phyloP scores from a whole-genome alignment of 2,113 vertebrate species.

The Colossoma macropomum region DNA sequence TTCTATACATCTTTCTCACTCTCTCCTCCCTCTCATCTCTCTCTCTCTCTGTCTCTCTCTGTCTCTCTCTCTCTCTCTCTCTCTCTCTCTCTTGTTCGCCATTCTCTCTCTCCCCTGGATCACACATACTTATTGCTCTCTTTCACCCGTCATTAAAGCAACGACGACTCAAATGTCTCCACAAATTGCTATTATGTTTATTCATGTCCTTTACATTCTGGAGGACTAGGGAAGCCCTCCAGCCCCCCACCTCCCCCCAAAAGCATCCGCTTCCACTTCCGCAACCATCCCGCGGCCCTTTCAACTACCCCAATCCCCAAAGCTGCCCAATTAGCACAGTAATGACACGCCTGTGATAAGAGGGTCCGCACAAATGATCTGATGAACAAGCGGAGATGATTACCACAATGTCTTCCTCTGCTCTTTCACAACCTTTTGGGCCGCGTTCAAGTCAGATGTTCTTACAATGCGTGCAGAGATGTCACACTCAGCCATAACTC shows the following conservation, averaged over 20 bases:
- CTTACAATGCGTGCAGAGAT: slow-evolving; percentile 59
- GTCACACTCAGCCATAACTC: slow-evolving; percentile 56
- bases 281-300: slow-evolving; percentile 24
- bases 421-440: slow-evolving; percentile 59
- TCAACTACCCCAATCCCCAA: slow-evolving; percentile 67
- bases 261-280: slow-evolving; percentile 18
- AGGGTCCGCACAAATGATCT: slow-evolving; percentile 72
- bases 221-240: neutral
- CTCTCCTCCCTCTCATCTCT: too few species aligned
- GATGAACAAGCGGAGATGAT: slow-evolving; percentile 79
- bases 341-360: slow-evolving; percentile 79
- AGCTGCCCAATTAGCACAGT: slow-evolving; percentile 75
- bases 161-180: slow-evolving; percentile 62
- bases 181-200: slow-evolving; percentile 62
- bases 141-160: slow-evolving; percentile 54
- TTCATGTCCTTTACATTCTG: slow-evolving; percentile 50
- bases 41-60: neutral
- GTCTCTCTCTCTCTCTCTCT: neutral
- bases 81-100: neutral
- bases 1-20: neutral
- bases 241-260: neutral
- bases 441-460: slow-evolving; percentile 74
- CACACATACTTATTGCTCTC: slow-evolving; percentile 59
- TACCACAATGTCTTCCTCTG: slow-evolving; percentile 71
- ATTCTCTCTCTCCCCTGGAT: neutral